Percentiles rank a stretch among this genome's conserved stretches.
These are phyloP conservation scores for Percopsis omiscomaycus DNA, from an alignment of 2,797 vertebrate species.

Conservation along the genomic window DNA sequence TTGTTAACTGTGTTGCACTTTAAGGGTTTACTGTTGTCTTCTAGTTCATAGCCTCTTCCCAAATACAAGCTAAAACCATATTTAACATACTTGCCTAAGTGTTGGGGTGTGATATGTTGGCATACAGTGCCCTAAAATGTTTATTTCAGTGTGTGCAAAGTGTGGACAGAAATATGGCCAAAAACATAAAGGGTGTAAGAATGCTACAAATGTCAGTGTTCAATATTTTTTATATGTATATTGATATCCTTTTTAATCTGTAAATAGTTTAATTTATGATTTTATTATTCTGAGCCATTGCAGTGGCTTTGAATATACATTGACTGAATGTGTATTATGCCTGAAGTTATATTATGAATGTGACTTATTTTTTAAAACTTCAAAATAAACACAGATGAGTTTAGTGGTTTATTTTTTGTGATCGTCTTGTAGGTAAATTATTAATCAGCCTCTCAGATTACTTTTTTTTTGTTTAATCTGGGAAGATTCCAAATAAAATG, in stretches of 20 bases:
- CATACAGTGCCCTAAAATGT: neutral
- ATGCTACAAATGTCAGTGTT: conserved; percentile 2
- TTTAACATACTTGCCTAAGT: neutral
- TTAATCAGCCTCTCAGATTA: too few relatives aligned
- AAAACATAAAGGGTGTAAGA: conserved; percentile 30
- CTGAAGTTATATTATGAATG: conserved; percentile 44
- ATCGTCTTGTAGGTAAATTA: too few relatives aligned
- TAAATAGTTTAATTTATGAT: conserved; percentile 65
- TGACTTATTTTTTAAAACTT: conserved; percentile 30
- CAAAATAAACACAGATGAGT: conserved; percentile 55
- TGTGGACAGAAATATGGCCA: conserved; percentile 12
- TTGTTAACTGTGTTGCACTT: conserved; percentile 30
- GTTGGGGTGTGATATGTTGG: neutral
- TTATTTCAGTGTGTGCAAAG: neutral
- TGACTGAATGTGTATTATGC: conserved; percentile 40
- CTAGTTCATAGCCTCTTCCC: conserved; percentile 22
- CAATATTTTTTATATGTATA: conserved; percentile 5
- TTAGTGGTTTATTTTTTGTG: too few relatives aligned
- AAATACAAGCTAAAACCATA: conserved; percentile 7
- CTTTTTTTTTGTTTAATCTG: too few relatives aligned
- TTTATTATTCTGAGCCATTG: conserved; percentile 40
- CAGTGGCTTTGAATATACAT: conserved; percentile 30
- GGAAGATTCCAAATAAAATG: too few relatives aligned
- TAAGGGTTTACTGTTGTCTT: conserved; percentile 20
- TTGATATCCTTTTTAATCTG: conserved; percentile 46